phyloP scores from a whole-genome alignment of 2,797 vertebrate genomes.

The Mycteria americana region DNA sequence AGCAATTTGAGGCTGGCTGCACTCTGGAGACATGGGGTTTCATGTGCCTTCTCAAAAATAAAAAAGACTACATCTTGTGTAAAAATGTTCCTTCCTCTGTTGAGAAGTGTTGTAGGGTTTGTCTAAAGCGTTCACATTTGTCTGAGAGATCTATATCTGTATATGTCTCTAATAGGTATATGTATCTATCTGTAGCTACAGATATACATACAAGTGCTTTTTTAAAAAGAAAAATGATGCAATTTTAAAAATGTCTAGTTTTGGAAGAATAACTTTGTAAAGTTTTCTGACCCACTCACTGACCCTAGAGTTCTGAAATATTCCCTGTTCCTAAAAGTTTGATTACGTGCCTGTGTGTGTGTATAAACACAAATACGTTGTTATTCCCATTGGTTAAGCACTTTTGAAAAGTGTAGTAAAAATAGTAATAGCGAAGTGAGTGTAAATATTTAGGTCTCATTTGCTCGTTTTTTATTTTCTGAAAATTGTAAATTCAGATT shows the following conservation, averaged over 20 bases:
- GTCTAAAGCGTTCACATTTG: not conserved
- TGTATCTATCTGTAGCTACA: not conserved
- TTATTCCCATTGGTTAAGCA: not conserved
- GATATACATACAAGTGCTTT: not conserved
- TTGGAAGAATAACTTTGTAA: not conserved
- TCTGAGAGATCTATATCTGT: not conserved
- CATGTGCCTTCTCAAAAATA: not conserved
- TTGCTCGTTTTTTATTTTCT: not conserved
- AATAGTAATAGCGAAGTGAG: not conserved
- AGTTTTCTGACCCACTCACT: not conserved
- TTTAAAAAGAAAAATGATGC: not conserved
- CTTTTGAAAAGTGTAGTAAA: not conserved
- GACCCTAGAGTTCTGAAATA: not conserved
- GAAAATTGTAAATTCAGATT: not conserved
- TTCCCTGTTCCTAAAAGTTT: not conserved
- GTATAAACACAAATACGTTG: not conserved
- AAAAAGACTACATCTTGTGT: accelerated
- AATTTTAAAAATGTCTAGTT: not conserved
- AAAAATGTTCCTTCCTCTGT: not conserved
- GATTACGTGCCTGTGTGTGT: not conserved
- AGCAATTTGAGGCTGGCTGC: not conserved
- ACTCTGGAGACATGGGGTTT: not conserved
- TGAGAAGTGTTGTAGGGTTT: not conserved
- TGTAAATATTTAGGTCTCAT: not conserved
- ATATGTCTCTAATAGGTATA: not conserved